Conservation (phyloP, 2,113 vertebrate genomes). For the Cyprinus carpio region DNA sequence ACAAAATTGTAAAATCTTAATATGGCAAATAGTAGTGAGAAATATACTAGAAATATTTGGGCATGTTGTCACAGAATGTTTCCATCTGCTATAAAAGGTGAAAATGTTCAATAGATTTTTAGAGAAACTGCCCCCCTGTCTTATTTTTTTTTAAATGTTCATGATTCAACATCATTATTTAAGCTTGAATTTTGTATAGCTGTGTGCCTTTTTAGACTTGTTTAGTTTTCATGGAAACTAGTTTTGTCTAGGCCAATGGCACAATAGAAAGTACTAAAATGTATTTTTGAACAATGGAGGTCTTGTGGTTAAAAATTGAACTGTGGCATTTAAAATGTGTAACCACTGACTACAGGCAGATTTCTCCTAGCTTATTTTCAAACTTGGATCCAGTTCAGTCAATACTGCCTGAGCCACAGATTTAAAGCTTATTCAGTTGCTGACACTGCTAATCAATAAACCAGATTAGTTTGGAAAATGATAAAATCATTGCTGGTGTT, state of each 20-base stretch:
- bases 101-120: background rate
- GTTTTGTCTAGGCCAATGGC: background rate
- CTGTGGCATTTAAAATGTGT: constrained; percentile 33
- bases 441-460: constrained; percentile 28
- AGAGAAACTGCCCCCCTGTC: background rate
- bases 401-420: background rate
- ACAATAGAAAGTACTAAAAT: background rate
- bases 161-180: background rate
- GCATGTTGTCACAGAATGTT: background rate
- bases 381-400: background rate
- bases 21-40: background rate
- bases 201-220: background rate
- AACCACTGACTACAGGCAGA: background rate
- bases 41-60: background rate
- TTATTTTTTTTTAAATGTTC: background rate
- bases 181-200: background rate
- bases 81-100: background rate
- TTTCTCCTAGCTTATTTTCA: constrained; percentile 12
- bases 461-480: constrained; percentile 9
- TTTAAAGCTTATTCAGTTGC: constrained; percentile 7
- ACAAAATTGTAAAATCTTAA: background rate
- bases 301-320: constrained; percentile 33
- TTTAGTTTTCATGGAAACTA: background rate
- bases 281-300: constrained; percentile 36
- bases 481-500: background rate